Evolutionary conservation across 2,888 invertebrate species (phyloP).

Genomic region (Acanthopleura granulata): DNA sequence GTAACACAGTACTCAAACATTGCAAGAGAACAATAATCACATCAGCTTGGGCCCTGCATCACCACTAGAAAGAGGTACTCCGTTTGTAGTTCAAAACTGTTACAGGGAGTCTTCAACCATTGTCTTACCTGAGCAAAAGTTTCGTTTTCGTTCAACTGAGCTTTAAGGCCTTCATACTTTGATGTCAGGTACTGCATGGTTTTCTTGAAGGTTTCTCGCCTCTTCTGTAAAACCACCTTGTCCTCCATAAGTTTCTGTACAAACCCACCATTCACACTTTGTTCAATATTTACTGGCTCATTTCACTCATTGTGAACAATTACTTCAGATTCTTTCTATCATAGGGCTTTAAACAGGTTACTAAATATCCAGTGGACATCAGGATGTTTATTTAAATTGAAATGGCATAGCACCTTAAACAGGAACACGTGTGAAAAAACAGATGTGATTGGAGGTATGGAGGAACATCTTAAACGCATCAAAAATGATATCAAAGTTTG

Average conservation of each 20-base stretch:
- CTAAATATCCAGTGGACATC: no score
- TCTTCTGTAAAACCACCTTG: constrained; percentile 58
- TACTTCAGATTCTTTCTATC: no score
- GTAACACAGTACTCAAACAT: no score
- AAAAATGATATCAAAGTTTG: no score
- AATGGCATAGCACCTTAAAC: no score
- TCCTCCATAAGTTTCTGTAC: constrained; percentile 66
- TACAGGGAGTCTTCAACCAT: background rate
- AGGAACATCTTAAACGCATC: no score
- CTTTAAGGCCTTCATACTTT: constrained; percentile 71
- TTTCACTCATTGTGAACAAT: no score
- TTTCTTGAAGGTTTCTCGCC: constrained; percentile 63
- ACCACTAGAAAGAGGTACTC: background rate
- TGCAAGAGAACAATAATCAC: background rate
- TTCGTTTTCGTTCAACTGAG: constrained; percentile 79
- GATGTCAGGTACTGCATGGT: constrained; percentile 57
- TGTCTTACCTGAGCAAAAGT: constrained; percentile 70
- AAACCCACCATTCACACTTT: background rate
- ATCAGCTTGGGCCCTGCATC: background rate
- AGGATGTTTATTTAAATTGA: no score
- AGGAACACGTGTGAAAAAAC: no score
- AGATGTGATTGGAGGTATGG: no score
- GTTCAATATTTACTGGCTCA: background rate
- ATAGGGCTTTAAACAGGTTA: no score
- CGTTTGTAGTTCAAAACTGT: background rate